Conservation (phyloP, 92 coral and sea anemone genomes). For the Blastomussa wellsi region DNA sequence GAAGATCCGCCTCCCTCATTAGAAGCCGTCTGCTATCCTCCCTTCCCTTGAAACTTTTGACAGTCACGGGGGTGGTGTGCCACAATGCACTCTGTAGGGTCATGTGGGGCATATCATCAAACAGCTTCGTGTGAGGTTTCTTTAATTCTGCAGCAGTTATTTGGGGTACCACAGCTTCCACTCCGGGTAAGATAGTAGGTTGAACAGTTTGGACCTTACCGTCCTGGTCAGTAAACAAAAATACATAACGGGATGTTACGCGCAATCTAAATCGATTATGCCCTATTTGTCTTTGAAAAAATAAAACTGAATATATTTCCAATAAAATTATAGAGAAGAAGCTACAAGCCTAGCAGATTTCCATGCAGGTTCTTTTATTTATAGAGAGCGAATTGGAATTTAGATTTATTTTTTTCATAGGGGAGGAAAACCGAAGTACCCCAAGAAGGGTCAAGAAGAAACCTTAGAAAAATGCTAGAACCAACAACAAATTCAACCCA, state of each 20-base stretch:
- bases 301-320: too few species aligned
- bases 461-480: too few species aligned
- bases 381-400: too few species aligned
- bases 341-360: too few species aligned
- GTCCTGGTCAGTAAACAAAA: background rate
- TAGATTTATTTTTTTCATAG: too few species aligned
- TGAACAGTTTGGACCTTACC: background rate
- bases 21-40: constrained; percentile 16
- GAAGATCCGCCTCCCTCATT: constrained; percentile 57
- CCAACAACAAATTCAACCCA: too few species aligned
- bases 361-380: too few species aligned
- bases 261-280: too few species aligned
- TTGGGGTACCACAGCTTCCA: constrained; percentile 6
- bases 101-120: constrained; percentile 52
- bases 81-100: constrained; percentile 58
- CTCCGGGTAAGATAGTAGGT: background rate
- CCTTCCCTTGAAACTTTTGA: constrained; percentile 36
- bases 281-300: too few species aligned
- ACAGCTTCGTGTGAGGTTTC: background rate
- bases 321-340: too few species aligned
- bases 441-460: too few species aligned
- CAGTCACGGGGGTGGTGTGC: constrained; percentile 68
- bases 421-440: too few species aligned
- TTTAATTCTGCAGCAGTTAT: constrained; percentile 12
- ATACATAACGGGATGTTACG: background rate